These are phyloP conservation scores for Latrodectus hesperus DNA, from an alignment of 2,888 invertebrate genomes.

Conservation along the genomic window DNA sequence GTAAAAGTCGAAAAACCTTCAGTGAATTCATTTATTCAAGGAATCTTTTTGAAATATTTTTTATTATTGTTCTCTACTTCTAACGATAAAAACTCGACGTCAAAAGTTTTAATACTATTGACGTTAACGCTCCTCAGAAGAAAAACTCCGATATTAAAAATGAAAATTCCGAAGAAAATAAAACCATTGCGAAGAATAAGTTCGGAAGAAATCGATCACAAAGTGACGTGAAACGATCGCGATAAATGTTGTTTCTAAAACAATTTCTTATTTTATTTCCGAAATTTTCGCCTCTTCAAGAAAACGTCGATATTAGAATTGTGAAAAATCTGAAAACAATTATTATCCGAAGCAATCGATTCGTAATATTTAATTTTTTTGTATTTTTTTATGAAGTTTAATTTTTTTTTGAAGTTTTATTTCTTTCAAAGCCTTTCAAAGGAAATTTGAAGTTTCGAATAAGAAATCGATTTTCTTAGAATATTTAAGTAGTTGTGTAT, in stretches of 20 bases:
- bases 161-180: neutral
- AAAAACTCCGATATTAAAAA: constrained; percentile 26
- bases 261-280: constrained; percentile 34
- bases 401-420: too few relatives aligned
- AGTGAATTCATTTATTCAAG: constrained; percentile 11
- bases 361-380: neutral
- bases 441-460: too few relatives aligned
- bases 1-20: neutral
- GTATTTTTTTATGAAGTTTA: too few relatives aligned
- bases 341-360: constrained; percentile 44
- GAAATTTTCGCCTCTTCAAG: constrained; percentile 27
- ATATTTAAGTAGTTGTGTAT: too few relatives aligned
- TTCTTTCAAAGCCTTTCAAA: too few relatives aligned
- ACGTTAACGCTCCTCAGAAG: constrained; percentile 15
- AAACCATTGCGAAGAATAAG: constrained; percentile 28
- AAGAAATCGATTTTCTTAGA: too few relatives aligned
- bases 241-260: constrained; percentile 11
- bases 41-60: neutral
- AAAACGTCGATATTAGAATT: constrained; percentile 39
- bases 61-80: neutral
- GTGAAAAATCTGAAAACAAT: constrained; percentile 50
- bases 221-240: neutral
- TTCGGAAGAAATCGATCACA: constrained; percentile 4
- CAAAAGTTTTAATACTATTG: constrained; percentile 22
- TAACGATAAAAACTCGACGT: neutral